phyloP scores from a whole-genome alignment of 2,113 vertebrate species.

The Alosa alosa region DNA sequence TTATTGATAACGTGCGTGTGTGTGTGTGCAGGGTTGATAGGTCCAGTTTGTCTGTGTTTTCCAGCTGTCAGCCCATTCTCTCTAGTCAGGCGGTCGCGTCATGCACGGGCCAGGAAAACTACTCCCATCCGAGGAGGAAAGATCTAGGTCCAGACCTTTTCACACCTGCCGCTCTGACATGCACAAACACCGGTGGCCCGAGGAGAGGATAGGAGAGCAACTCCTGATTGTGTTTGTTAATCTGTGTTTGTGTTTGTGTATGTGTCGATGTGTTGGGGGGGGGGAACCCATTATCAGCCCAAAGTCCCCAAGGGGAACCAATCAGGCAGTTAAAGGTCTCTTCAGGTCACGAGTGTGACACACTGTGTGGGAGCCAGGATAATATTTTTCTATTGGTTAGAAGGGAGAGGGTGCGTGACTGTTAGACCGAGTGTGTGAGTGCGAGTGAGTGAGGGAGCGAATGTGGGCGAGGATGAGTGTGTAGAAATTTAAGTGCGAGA shows the following conservation, averaged over 20 bases:
- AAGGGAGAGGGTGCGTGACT: not conserved
- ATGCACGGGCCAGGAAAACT: not conserved
- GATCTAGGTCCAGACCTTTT: too few species aligned
- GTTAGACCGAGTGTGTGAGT: not conserved
- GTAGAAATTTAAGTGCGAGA: not conserved
- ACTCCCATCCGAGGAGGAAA: not conserved
- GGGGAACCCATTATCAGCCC: not conserved
- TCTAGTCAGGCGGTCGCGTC: not conserved
- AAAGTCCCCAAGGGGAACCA: not conserved
- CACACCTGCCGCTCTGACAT: not conserved
- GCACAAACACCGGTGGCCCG: conserved; percentile 25
- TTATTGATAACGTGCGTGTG: not conserved
- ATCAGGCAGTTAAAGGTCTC: conserved; percentile 28
- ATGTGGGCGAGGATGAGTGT: not conserved
- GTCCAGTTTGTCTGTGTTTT: too few species aligned
- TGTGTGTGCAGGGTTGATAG: too few species aligned
- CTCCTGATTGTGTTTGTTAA: conserved; percentile 24
- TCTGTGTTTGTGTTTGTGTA: not conserved
- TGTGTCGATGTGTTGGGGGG: not conserved
- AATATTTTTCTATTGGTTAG: conserved; percentile 54
- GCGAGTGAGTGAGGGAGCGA: not conserved
- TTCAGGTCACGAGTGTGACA: conserved; percentile 44
- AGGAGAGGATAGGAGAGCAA: not conserved
- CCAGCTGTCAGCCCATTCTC: too few species aligned
- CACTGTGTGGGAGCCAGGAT: conserved; percentile 46